A percentile compares a stretch with the other conserved stretches of the same genome.
Evolutionary conservation across 2,113 vertebrate species (phyloP).

Genomic region (Coptodon bakossiorum): DNA sequence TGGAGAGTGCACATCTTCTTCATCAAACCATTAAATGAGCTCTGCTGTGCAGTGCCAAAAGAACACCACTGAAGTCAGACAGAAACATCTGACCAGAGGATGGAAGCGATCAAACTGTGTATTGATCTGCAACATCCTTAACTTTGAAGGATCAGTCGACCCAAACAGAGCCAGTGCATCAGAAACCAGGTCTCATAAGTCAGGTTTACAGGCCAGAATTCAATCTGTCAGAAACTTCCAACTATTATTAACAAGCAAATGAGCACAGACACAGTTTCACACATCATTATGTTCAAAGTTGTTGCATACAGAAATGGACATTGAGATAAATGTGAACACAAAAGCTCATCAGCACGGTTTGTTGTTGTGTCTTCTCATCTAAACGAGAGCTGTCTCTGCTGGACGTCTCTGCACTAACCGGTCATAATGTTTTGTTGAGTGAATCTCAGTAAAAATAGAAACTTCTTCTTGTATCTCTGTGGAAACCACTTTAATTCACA

Average conservation of each 20-base stretch:
- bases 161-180: neutral
- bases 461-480: neutral
- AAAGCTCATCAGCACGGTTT: neutral
- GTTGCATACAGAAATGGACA: neutral
- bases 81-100: neutral
- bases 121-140: neutral
- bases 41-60: neutral
- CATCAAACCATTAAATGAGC: neutral
- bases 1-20: neutral
- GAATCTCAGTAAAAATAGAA: conserved; percentile 24
- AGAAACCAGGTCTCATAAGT: neutral
- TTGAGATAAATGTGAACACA: neutral
- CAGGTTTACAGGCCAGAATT: neutral
- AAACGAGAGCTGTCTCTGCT: neutral
- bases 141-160: neutral
- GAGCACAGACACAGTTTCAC: neutral
- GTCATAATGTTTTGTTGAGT: neutral
- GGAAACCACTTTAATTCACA: neutral
- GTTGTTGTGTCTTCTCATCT: neutral
- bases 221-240: neutral
- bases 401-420: neutral
- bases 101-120: neutral
- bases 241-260: neutral
- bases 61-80: neutral
- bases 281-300: neutral